Evolutionary conservation across 2,797 vertebrate genomes (phyloP).

Genomic region (Syngnathus rostellatus): DNA sequence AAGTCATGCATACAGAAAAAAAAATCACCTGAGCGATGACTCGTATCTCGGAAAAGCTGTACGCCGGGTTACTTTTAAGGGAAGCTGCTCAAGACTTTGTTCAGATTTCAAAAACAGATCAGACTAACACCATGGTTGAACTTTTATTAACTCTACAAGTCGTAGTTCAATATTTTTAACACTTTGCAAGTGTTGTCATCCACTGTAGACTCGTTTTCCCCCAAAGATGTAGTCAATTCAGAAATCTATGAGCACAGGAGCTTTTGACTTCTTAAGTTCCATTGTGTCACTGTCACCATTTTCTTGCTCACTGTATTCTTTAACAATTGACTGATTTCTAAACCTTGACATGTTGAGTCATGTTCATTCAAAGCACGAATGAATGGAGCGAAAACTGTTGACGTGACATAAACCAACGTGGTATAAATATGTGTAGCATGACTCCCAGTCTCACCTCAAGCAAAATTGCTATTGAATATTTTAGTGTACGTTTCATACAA

Average conservation of each 20-base stretch:
- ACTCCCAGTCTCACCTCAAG: background rate
- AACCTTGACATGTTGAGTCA: background rate
- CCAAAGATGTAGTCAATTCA: background rate
- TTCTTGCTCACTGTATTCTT: background rate
- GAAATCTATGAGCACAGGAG: background rate
- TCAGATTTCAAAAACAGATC: background rate
- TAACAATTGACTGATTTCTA: background rate
- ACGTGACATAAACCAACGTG: background rate
- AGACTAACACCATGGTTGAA: background rate
- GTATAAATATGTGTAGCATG: background rate
- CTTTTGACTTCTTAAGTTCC: background rate
- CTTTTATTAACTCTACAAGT: background rate
- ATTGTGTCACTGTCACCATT: background rate
- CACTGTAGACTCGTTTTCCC: background rate
- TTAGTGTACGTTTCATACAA: background rate
- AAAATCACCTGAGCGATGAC: background rate
- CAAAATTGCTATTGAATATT: background rate
- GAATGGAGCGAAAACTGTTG: background rate
- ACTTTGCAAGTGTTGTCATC: background rate
- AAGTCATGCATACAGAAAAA: background rate
- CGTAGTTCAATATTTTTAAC: background rate
- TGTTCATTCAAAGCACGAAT: background rate
- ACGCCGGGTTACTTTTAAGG: background rate
- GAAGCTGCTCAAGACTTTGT: background rate
- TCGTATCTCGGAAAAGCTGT: background rate